phyloP scores from a whole-genome alignment of 92 coral and sea anemone species.

The Micromussa lordhowensis region DNA sequence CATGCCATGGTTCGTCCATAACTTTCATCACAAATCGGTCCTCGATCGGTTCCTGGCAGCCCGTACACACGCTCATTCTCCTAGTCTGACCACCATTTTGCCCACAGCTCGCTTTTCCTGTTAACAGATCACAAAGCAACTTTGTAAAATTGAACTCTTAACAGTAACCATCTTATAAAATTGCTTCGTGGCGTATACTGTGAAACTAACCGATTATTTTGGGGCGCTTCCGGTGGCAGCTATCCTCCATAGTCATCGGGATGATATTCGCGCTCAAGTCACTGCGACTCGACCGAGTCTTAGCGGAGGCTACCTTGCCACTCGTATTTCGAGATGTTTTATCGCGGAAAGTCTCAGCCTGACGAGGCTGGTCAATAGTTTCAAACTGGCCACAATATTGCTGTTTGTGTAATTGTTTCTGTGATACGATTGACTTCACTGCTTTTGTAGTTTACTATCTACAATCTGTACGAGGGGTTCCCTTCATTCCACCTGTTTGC shows the following conservation, averaged over 20 bases:
- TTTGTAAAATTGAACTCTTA: constrained; percentile 2
- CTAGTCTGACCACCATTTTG: constrained; percentile 86
- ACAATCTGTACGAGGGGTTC: constrained; percentile 28
- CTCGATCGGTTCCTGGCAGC: constrained; percentile 97
- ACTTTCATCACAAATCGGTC: constrained; percentile 99
- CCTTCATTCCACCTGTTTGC: constrained; percentile 49
- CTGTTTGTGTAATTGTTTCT: constrained; percentile 48
- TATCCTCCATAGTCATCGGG: constrained; percentile 99
- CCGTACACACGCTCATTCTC: constrained; percentile 92
- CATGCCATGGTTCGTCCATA: constrained; percentile 99
- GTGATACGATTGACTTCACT: constrained; percentile 40
- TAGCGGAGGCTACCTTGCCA: constrained; percentile 9
- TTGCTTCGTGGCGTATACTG: background rate
- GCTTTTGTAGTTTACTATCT: constrained; percentile 38
- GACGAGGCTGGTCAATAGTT: constrained; percentile 13
- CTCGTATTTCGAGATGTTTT: constrained; percentile 11
- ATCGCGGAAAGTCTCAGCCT: constrained; percentile 13
- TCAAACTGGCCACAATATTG: constrained; percentile 32
- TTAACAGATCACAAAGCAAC: constrained; percentile 37
- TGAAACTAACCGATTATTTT: constrained; percentile 56
- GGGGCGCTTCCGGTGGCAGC: constrained; percentile 72
- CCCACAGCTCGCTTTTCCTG: constrained; percentile 88
- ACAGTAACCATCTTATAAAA: background rate
- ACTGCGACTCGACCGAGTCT: constrained; percentile 35
- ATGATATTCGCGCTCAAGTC: constrained; percentile 37